Evolutionary conservation across 2,888 invertebrate genomes (phyloP).

Genomic region (Thereva nobilitata): DNA sequence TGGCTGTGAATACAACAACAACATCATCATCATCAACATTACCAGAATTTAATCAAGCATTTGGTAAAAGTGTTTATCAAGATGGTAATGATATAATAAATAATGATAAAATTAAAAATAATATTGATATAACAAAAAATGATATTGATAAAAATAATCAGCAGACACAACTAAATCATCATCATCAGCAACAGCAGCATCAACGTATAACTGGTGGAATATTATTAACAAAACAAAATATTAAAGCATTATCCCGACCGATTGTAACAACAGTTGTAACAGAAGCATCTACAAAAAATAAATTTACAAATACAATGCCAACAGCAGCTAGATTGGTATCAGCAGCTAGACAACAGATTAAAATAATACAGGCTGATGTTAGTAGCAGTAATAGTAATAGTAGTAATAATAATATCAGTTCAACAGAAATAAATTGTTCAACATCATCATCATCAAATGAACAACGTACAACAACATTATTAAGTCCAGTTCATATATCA

Average conservation of each 20-base stretch:
- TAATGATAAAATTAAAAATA: too few relatives aligned
- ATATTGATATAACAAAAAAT: neutral
- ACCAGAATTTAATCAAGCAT: slow-evolving; percentile 19
- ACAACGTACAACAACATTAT: neutral
- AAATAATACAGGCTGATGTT: slow-evolving; percentile 43
- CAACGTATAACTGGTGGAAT: neutral
- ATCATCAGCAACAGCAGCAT: neutral
- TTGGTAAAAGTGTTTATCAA: slow-evolving; percentile 14
- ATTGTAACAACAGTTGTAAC: slow-evolving; percentile 23
- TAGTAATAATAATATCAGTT: neutral
- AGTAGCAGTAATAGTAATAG: slow-evolving; percentile 48
- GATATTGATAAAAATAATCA: neutral
- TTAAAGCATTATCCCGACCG: slow-evolving; percentile 3
- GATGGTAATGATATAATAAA: neutral
- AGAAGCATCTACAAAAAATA: slow-evolving; percentile 30
- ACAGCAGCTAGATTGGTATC: slow-evolving; percentile 41
- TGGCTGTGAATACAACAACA: slow-evolving; percentile 1
- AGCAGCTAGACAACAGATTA: slow-evolving; percentile 32
- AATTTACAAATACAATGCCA: slow-evolving; percentile 20
- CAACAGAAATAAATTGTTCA: slow-evolving; percentile 48
- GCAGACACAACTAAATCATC: neutral
- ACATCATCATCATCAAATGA: neutral
- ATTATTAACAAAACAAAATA: slow-evolving; percentile 1
- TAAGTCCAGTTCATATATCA: slow-evolving; percentile 5
- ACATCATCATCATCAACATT: slow-evolving; percentile 8